These are phyloP conservation scores for Crossocerus cetratus DNA, from an alignment of 2,888 invertebrate genomes.

Conservation along the genomic window DNA sequence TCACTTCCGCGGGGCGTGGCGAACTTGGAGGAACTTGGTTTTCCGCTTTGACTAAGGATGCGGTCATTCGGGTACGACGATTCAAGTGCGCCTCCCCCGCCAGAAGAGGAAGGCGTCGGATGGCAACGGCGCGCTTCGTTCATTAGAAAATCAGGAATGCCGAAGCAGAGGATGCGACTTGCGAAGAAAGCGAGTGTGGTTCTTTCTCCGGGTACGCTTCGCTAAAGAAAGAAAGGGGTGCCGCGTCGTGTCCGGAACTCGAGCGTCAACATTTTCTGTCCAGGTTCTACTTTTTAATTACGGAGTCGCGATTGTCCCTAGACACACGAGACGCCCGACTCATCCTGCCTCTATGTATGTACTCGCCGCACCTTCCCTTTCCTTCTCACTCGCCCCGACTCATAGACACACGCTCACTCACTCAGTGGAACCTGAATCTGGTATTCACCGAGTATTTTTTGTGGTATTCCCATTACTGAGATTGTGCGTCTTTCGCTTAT, in stretches of 20 bases:
- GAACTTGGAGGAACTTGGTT: no score
- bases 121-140: neutral
- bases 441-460: constrained; percentile 53
- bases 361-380: neutral
- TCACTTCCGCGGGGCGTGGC: no score
- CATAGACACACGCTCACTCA: no score
- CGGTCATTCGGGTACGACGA: no score
- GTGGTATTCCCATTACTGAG: constrained; percentile 55
- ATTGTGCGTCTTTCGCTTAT: constrained; percentile 59
- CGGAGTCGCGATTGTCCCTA: constrained; percentile 34
- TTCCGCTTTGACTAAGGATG: no score
- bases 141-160: neutral
- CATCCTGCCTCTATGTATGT: no score
- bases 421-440: constrained; percentile 23
- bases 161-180: neutral
- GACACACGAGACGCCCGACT: constrained; percentile 7
- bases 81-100: no score
- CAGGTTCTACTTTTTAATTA: constrained; percentile 61
- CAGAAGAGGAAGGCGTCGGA: no score
- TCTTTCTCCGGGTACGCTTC: no score
- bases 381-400: no score
- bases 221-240: constrained; percentile 24
- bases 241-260: constrained; percentile 41
- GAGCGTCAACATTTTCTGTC: constrained; percentile 60
- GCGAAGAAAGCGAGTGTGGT: neutral